Base-by-base conservation (phyloP, 2,888 invertebrate species). In the Plebejus anna region DNA sequence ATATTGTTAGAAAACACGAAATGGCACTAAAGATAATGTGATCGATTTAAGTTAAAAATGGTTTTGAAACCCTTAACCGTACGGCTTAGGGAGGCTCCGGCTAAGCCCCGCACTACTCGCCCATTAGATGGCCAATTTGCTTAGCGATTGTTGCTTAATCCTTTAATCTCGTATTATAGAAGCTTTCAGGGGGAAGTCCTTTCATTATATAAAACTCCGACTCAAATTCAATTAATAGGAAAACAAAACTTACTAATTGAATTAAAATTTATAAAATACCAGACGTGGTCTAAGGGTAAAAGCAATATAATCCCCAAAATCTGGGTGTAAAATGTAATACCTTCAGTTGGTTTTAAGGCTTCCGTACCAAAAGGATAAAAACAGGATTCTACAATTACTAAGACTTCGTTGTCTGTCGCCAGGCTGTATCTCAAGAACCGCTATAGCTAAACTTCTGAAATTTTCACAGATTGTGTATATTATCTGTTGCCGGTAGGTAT, bases 1-100 rank as follows among this genome's bases (percentile, higher is more conserved):
- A 22, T 22, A 22, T 22, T 22, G 22, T 22, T 22, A 22, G 22
- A 22, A 38, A 76, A 59, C 32, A 61, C 22, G 13, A 59, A 76
- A 76, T 70, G 16, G 71, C 71, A 72, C 57, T 76, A 59, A 76
- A 59, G 72, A 32, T 72, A 76, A 76, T 76, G 61, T 76, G 57
- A 76, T 76, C 47, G 61, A 76, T 51, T 59, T 32, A 28, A 76
- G 61, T 73, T 76, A 76, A 76, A 76, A 76, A 76, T 76, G 47
- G 73, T 72, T 76, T 72, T 57, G 55, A 61, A 73, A 61, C 76
- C 47, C 61, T 72, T 28, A 72, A 73, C 76, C 76, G 75, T 32
- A 28, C 22, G 22, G 75, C 47, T 75, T 75, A 75, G 32, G 47
- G 73, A 7, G 28, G 57, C 75, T 57, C 36, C 22, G 36, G 42